Conservation (phyloP, 2,888 invertebrate species). For the Leptinotarsa peninsularis region DNA sequence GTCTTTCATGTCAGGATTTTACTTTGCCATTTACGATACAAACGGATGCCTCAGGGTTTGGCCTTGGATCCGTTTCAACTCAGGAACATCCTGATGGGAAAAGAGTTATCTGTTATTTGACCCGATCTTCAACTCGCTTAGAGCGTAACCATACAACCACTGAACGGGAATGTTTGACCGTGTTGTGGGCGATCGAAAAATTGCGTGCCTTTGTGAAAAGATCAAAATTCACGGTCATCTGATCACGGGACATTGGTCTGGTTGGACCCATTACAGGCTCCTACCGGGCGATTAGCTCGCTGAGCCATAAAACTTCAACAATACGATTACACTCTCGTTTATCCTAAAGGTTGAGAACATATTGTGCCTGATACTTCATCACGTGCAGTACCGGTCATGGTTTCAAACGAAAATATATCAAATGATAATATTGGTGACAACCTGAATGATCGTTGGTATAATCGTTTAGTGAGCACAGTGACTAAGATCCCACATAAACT, state of each 20-base stretch:
- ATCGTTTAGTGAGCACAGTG: background rate
- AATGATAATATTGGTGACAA: background rate
- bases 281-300: constrained; percentile 14
- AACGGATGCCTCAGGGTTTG: constrained; percentile 7
- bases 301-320: constrained; percentile 19
- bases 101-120: constrained; percentile 10
- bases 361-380: constrained; percentile 41
- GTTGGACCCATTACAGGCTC: background rate
- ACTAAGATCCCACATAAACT: background rate
- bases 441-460: background rate
- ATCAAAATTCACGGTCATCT: background rate
- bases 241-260: background rate
- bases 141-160: background rate
- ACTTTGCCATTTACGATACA: constrained; percentile 5
- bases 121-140: background rate
- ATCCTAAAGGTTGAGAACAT: constrained; percentile 40
- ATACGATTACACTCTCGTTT: constrained; percentile 14
- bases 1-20: constrained; percentile 8
- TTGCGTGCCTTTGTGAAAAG: background rate
- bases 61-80: background rate
- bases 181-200: constrained; percentile 9
- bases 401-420: background rate
- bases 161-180: constrained; percentile 13
- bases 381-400: constrained; percentile 24
- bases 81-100: constrained; percentile 11